Evolutionary conservation across 2,888 invertebrate genomes (phyloP).

Genomic region (Podabrus alpinus): DNA sequence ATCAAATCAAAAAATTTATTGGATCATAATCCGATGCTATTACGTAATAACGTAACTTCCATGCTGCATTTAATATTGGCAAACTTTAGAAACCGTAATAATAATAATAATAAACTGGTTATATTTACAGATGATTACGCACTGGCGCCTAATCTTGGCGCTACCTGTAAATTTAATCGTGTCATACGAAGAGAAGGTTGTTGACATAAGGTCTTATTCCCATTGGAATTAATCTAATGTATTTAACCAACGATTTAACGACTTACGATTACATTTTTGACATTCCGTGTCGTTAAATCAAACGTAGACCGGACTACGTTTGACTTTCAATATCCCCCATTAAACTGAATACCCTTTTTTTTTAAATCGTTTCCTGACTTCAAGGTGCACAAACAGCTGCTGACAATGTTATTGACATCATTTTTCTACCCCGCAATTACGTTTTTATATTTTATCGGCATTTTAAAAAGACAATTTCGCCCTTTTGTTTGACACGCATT

Average conservation of each 20-base stretch:
- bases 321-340: background rate
- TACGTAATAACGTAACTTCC: too few relatives aligned
- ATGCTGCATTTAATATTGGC: background rate
- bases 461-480: background rate
- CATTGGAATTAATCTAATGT: background rate
- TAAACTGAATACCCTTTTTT: background rate
- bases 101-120: background rate
- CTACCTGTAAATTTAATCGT: background rate
- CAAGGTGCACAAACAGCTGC: background rate
- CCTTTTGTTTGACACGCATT: background rate
- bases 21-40: background rate
- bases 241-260: background rate
- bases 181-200: background rate
- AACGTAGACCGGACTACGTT: background rate
- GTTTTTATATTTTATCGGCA: background rate
- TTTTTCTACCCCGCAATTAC: background rate
- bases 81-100: background rate
- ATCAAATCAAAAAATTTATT: background rate
- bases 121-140: slow-evolving; percentile 1
- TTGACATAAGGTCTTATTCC: background rate
- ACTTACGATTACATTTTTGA: background rate
- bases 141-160: background rate
- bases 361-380: background rate
- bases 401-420: background rate
- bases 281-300: background rate